Percentiles rank a stretch among this genome's conserved stretches.
These are phyloP conservation scores for Scomber colias DNA, from an alignment of 2,113 vertebrate genomes.

Conservation along the genomic window DNA sequence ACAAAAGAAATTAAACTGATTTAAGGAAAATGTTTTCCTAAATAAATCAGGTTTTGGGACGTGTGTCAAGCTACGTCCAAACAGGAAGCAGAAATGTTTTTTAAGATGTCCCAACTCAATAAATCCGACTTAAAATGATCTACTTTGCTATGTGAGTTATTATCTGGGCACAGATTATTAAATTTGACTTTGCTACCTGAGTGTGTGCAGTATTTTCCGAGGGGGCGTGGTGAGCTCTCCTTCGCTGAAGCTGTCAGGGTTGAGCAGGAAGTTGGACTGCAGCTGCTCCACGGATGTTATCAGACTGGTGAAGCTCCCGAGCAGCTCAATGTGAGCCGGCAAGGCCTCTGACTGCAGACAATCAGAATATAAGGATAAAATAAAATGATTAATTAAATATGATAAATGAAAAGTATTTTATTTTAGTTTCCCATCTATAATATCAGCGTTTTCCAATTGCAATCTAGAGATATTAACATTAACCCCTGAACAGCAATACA, in stretches of 20 bases:
- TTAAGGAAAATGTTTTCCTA: no score
- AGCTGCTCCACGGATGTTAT: conserved; percentile 94
- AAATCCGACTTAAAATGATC: no score
- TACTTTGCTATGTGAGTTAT: no score
- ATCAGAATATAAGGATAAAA: neutral
- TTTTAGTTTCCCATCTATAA: no score
- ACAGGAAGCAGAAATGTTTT: no score
- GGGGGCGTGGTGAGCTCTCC: conserved; percentile 94
- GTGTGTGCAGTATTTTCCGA: conserved; percentile 91
- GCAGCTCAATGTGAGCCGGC: conserved; percentile 89
- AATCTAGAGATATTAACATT: neutral
- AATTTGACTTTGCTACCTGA: conserved; percentile 86
- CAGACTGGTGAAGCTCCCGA: conserved; percentile 92
- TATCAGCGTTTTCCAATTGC: no score
- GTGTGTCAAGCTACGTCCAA: no score
- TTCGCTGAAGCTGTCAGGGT: conserved; percentile 90
- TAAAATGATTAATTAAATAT: no score
- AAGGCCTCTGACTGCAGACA: conserved; percentile 78
- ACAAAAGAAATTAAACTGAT: no score
- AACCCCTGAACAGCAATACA: no score
- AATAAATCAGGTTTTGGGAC: no score
- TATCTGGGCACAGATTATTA: neutral
- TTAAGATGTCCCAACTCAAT: no score
- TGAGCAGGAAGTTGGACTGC: conserved; percentile 94
- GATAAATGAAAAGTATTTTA: neutral